These are phyloP conservation scores for Falcunculus frontatus DNA, from an alignment of 2,113 vertebrate genomes.

Conservation along the genomic window DNA sequence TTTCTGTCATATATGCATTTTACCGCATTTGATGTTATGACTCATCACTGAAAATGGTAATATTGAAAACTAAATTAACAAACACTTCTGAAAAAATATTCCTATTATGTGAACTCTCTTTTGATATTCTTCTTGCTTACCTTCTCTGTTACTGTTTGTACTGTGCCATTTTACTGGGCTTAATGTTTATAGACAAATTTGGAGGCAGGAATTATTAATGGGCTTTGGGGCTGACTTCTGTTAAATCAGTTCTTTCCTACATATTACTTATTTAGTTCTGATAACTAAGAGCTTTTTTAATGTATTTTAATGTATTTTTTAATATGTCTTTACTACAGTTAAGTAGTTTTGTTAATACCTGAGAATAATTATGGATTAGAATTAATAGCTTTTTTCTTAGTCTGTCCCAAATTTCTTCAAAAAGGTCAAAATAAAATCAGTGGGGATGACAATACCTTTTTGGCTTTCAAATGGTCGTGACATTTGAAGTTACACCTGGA, in stretches of 20 bases:
- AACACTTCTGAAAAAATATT: background rate
- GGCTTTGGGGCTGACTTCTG: background rate
- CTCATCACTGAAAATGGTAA: background rate
- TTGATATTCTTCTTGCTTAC: background rate
- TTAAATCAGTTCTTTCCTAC: background rate
- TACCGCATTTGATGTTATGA: background rate
- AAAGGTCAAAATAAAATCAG: background rate
- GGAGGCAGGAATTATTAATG: background rate
- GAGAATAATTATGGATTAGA: background rate
- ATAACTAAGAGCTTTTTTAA: background rate
- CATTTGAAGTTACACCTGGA: background rate
- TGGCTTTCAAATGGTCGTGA: background rate
- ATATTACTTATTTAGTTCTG: background rate
- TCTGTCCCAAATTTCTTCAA: background rate
- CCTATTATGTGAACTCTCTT: background rate
- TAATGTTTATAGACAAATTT: background rate
- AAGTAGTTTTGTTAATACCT: background rate
- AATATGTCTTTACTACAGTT: background rate
- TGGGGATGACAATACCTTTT: background rate
- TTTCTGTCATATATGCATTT: background rate
- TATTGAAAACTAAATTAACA: background rate
- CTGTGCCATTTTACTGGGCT: background rate
- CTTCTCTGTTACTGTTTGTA: background rate
- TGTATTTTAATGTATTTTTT: too few relatives aligned
- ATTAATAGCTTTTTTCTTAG: background rate